These are phyloP conservation scores for Saguinus imperator DNA, from an alignment of 2,113 vertebrate genomes.

Conservation along the genomic window DNA sequence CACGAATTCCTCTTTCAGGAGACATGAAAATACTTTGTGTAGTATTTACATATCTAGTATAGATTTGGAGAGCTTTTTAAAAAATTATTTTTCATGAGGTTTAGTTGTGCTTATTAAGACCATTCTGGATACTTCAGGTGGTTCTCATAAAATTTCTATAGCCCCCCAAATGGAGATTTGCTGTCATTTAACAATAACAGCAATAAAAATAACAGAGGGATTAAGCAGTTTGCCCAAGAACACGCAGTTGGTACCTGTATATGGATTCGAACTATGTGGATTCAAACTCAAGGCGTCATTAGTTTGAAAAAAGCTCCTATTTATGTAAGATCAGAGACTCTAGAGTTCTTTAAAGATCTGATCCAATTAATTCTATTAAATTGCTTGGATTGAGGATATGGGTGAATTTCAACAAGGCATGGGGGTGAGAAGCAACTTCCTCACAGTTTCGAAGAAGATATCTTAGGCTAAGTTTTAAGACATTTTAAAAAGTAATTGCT, in stretches of 20 bases:
- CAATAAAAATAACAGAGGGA: neutral
- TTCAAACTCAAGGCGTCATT: constrained; percentile 18
- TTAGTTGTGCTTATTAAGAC: constrained; percentile 26
- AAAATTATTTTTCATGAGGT: neutral
- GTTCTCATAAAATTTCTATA: neutral
- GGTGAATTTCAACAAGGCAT: neutral
- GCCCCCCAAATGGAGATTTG: neutral
- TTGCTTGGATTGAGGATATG: constrained; percentile 9
- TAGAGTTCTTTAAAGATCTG: constrained; percentile 31
- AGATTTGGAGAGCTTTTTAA: neutral
- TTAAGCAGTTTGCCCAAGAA: neutral
- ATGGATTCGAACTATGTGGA: neutral
- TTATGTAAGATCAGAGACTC: constrained; percentile 1
- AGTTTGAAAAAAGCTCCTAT: neutral
- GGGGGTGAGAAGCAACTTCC: neutral
- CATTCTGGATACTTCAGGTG: constrained; percentile 9
- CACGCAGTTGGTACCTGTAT: neutral
- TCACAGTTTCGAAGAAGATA: neutral
- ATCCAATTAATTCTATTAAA: constrained; percentile 52
- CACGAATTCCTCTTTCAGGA: constrained; percentile 3
- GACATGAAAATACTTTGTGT: constrained; percentile 7
- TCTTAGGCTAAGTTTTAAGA: neutral
- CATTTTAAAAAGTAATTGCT: neutral
- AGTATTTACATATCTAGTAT: neutral
- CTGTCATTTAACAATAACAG: neutral